phyloP scores from a whole-genome alignment of 2,888 invertebrate species.

The Amphipyra tragopoginis region DNA sequence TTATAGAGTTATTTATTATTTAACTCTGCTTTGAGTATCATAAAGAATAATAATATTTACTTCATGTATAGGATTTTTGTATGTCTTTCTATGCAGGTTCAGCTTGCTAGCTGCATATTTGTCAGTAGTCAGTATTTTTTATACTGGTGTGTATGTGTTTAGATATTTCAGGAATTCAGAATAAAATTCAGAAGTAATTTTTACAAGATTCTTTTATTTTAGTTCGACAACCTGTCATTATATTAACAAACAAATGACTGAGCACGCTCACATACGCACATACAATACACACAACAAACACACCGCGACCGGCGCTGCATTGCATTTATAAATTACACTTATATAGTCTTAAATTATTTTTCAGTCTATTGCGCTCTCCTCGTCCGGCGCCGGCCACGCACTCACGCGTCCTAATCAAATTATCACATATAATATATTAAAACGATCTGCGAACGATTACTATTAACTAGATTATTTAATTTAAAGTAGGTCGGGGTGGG shows the following conservation, averaged over 20 bases:
- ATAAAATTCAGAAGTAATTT: conserved; percentile 80
- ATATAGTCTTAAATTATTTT: conserved; percentile 90
- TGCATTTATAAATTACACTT: conserved; percentile 92
- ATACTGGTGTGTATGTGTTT: not conserved
- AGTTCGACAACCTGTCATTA: conserved; percentile 94
- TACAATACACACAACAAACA: conserved; percentile 91
- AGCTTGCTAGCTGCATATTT: not conserved
- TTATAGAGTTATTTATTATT: too few relatives aligned
- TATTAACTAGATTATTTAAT: conserved; percentile 87
- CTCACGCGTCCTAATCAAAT: conserved; percentile 89
- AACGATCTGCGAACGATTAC: conserved; percentile 90
- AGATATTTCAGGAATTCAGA: conserved; percentile 45
- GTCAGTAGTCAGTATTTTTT: not conserved
- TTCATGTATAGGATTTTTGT: too few relatives aligned
- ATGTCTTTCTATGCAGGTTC: too few relatives aligned
- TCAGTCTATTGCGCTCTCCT: conserved; percentile 91
- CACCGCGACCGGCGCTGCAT: conserved; percentile 91
- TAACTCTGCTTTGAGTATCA: too few relatives aligned
- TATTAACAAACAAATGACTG: conserved; percentile 91
- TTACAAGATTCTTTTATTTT: conserved; percentile 90
- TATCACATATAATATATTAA: conserved; percentile 93
- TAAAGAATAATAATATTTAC: too few relatives aligned
- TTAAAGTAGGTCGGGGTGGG: conserved; percentile 89
- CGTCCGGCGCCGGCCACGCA: conserved; percentile 89
- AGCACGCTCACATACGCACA: conserved; percentile 91